Conservation (phyloP, 1,140 invertebrate genomes). For the Dendroctonus ponderosae region DNA sequence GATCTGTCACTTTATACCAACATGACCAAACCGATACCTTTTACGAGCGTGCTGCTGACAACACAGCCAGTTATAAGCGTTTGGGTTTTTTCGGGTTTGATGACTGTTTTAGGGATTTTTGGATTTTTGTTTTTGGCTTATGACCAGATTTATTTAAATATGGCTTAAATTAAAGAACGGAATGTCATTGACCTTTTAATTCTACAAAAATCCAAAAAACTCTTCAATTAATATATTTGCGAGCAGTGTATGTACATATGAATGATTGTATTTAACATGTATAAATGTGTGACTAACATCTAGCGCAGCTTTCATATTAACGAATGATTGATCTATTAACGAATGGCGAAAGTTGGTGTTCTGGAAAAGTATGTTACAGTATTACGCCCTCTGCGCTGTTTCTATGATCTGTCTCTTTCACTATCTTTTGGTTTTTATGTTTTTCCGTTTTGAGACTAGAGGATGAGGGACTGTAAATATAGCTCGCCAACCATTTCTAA, state of each 20-base stretch:
- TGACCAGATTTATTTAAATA: background rate
- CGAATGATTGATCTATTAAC: conserved; percentile 16
- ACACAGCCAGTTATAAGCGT: conserved; percentile 35
- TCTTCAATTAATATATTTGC: conserved; percentile 1
- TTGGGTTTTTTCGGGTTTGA: conserved; percentile 9
- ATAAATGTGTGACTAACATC: conserved; percentile 11
- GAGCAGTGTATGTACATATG: conserved; percentile 7
- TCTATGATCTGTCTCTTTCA: conserved; percentile 30
- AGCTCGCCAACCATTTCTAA: conserved; percentile 10
- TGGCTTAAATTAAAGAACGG: no score
- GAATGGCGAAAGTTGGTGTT: conserved; percentile 8
- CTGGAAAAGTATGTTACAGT: conserved; percentile 29
- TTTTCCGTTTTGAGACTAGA: conserved; percentile 29
- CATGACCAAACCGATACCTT: conserved; percentile 17
- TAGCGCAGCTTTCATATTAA: conserved; percentile 22
- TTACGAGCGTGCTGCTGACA: conserved; percentile 34
- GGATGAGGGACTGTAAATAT: conserved; percentile 23
- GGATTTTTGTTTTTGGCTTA: conserved; percentile 5
- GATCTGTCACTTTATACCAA: conserved; percentile 26
- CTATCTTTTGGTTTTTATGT: conserved; percentile 27
- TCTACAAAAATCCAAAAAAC: conserved; percentile 7
- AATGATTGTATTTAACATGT: conserved; percentile 12
- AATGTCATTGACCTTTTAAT: no score
- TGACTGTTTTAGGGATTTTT: conserved; percentile 14
- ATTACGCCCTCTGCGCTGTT: conserved; percentile 20